Percentiles rank a stretch among this genome's conserved stretches.
Conservation (phyloP, 53 echinoderm and acorn worm genomes). For the Henricia sp. region DNA sequence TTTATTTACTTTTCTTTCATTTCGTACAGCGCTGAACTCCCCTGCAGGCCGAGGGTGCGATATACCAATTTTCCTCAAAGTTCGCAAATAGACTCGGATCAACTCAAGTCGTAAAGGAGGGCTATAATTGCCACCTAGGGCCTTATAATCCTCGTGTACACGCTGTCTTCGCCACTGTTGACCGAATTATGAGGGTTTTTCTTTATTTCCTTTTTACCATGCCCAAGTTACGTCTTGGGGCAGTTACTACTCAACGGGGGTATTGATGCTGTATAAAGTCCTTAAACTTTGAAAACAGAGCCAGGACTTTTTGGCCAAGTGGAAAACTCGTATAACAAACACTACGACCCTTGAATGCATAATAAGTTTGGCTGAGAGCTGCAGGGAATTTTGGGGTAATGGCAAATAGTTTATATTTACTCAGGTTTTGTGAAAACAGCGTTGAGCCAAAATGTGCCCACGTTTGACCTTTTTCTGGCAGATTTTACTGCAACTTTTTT, state of each 20-base stretch:
- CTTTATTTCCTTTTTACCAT: background rate
- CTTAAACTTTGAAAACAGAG: constrained; percentile 50
- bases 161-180: background rate
- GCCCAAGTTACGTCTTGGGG: background rate
- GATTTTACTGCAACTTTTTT: no score
- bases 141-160: background rate
- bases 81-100: constrained; percentile 34
- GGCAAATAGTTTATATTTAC: no score
- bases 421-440: constrained; percentile 27
- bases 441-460: background rate
- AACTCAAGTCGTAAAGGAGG: constrained; percentile 36
- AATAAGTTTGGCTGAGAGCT: no score
- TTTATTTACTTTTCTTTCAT: background rate
- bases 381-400: no score
- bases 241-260: constrained; percentile 1
- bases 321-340: constrained; percentile 26
- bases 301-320: background rate
- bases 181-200: background rate
- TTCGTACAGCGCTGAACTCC: background rate
- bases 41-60: constrained; percentile 23
- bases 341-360: background rate
- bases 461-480: background rate
- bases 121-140: constrained; percentile 53
- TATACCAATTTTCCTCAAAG: constrained; percentile 28
- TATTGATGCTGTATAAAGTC: constrained; percentile 3